Percentiles rank a stretch among this genome's conserved stretches.
These are phyloP conservation scores for Poeciliopsis retropinna DNA, from an alignment of 2,113 vertebrate species.

Conservation along the genomic window DNA sequence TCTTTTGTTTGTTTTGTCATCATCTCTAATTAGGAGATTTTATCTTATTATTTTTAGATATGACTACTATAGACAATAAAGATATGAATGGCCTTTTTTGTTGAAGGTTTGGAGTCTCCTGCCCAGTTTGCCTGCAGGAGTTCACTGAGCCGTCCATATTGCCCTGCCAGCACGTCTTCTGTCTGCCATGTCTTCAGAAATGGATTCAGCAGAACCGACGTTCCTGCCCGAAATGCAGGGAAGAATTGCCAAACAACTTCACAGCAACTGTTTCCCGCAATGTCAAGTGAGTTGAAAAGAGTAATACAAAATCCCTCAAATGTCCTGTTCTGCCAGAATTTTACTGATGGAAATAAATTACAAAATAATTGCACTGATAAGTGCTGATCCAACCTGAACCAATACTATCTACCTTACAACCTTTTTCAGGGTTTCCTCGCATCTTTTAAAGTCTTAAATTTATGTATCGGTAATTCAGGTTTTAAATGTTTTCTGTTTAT, in stretches of 20 bases:
- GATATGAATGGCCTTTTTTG: not conserved
- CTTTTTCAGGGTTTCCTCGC: not conserved
- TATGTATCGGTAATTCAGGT: too few species aligned
- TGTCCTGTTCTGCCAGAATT: not conserved
- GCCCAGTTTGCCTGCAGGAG: conserved; percentile 69
- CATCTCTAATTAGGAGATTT: not conserved
- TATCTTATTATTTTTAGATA: not conserved
- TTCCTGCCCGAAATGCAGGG: conserved; percentile 68
- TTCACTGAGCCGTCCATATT: conserved; percentile 69
- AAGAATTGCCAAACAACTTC: conserved; percentile 39
- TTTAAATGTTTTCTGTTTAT: too few species aligned
- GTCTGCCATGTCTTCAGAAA: conserved; percentile 63
- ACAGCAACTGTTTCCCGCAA: conserved; percentile 39
- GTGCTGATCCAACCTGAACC: too few species aligned
- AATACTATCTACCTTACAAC: not conserved
- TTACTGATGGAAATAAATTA: too few species aligned
- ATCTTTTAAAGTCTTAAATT: too few species aligned
- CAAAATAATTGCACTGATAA: too few species aligned
- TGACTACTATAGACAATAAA: too few species aligned
- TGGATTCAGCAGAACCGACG: conserved; percentile 7
- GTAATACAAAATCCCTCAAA: not conserved
- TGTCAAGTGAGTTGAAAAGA: conserved; percentile 34
- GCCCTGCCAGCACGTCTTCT: conserved; percentile 77
- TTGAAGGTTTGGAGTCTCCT: conserved; percentile 70
- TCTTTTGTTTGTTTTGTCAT: not conserved